Evolutionary conservation across 2,113 vertebrate genomes (phyloP).

Genomic region (Xiphias gladius): DNA sequence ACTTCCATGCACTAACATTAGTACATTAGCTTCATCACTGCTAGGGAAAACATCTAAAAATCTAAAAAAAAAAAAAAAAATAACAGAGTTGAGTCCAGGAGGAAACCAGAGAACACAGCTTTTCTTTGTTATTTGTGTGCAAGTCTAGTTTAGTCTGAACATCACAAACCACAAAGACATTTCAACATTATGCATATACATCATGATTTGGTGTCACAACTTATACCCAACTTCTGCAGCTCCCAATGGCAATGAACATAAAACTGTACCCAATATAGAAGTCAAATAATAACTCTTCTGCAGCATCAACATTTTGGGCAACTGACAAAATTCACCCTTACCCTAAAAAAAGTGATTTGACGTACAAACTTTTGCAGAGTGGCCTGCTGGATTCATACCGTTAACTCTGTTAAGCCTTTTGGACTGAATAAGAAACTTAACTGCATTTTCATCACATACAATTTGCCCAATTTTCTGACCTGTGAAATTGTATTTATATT

Average conservation of each 20-base stretch:
- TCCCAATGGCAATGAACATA: not conserved
- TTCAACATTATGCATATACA: constrained; percentile 2
- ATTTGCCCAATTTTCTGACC: not conserved
- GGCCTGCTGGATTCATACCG: not conserved
- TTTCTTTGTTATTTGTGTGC: not conserved
- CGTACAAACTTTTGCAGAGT: not conserved
- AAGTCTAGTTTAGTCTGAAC: constrained; percentile 13
- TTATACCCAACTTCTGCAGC: not conserved
- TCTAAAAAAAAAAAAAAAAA: too few relatives aligned
- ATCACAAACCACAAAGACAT: not conserved
- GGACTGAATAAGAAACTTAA: too few relatives aligned
- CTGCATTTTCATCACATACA: not conserved
- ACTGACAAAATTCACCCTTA: not conserved
- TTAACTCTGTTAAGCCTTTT: too few relatives aligned
- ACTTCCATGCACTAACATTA: not conserved
- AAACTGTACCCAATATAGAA: not conserved
- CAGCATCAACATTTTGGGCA: not conserved
- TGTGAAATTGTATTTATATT: not conserved
- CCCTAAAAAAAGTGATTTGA: not conserved
- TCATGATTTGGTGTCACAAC: not conserved
- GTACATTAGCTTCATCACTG: not conserved
- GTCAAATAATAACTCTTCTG: not conserved
- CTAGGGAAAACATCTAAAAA: too few relatives aligned
- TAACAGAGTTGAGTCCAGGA: not conserved
- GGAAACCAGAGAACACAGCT: not conserved